Evolutionary conservation across 2,797 vertebrate species (phyloP).

Genomic region (Platyrinchus mystaceus): DNA sequence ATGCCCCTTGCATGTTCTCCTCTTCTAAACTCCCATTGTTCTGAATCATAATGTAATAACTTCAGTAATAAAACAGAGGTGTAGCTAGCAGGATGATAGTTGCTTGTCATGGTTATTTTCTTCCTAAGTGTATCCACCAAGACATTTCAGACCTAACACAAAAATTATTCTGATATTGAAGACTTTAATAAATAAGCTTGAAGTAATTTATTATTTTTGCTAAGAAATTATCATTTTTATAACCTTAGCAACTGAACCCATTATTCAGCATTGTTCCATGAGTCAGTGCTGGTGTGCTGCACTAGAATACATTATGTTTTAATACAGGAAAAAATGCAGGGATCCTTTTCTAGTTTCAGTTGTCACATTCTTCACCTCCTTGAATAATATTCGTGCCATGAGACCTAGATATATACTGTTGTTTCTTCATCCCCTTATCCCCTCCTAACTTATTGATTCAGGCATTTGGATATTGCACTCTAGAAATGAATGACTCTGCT

Average conservation of each 20-base stretch:
- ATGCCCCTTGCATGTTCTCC: not conserved
- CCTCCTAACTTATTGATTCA: not conserved
- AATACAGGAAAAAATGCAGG: not conserved
- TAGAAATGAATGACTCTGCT: not conserved
- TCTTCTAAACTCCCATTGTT: not conserved
- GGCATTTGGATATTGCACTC: not conserved
- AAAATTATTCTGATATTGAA: not conserved
- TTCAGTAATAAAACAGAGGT: not conserved
- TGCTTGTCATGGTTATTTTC: not conserved
- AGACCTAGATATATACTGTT: not conserved
- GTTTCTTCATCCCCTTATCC: not conserved
- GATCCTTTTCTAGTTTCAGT: not conserved
- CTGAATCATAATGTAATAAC: not conserved
- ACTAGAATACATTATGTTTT: not conserved
- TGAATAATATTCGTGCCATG: not conserved
- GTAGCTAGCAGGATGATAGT: not conserved
- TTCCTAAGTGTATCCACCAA: not conserved
- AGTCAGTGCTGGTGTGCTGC: not conserved
- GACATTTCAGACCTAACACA: not conserved
- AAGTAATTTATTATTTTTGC: slow-evolving; percentile 33
- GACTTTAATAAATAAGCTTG: not conserved
- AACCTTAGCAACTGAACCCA: not conserved
- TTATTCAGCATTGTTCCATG: not conserved
- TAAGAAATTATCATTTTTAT: slow-evolving; percentile 14
- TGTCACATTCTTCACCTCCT: rapidly evolving